Percentiles rank a stretch among this genome's conserved stretches.
phyloP scores from a whole-genome alignment of 2,888 invertebrate species.

The Merodon equestris region DNA sequence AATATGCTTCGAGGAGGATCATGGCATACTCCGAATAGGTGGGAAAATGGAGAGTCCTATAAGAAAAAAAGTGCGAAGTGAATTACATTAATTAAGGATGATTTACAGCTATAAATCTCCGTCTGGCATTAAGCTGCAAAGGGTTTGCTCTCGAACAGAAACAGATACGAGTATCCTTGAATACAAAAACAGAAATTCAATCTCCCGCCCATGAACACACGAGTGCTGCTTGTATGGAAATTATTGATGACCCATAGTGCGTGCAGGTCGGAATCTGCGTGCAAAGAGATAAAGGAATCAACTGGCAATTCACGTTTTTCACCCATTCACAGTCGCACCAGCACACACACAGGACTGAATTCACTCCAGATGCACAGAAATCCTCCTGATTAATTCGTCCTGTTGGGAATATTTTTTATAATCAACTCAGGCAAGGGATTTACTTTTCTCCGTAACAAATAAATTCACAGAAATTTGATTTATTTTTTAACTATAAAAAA shows the following conservation, averaged over 20 bases:
- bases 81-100: constrained; percentile 65
- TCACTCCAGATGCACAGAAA: too few species aligned
- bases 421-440: too few species aligned
- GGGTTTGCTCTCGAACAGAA: constrained; percentile 23
- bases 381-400: too few species aligned
- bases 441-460: too few species aligned
- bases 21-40: constrained; percentile 10
- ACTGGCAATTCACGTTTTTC: constrained; percentile 1
- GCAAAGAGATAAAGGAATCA: constrained; percentile 30
- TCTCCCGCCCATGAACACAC: background rate
- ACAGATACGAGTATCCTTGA: constrained; percentile 16
- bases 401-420: too few species aligned
- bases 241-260: constrained; percentile 42
- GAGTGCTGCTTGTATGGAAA: constrained; percentile 16
- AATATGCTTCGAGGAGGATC: constrained; percentile 23
- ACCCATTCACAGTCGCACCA: constrained; percentile 1
- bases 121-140: constrained; percentile 31
- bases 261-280: constrained; percentile 22
- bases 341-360: too few species aligned
- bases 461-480: too few species aligned
- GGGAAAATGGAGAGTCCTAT: background rate
- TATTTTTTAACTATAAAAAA: too few species aligned
- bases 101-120: constrained; percentile 62
- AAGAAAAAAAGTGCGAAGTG: constrained; percentile 17
- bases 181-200: too few species aligned